Conservation (phyloP, 2,797 vertebrate genomes). For the Denticeps clupeoides region DNA sequence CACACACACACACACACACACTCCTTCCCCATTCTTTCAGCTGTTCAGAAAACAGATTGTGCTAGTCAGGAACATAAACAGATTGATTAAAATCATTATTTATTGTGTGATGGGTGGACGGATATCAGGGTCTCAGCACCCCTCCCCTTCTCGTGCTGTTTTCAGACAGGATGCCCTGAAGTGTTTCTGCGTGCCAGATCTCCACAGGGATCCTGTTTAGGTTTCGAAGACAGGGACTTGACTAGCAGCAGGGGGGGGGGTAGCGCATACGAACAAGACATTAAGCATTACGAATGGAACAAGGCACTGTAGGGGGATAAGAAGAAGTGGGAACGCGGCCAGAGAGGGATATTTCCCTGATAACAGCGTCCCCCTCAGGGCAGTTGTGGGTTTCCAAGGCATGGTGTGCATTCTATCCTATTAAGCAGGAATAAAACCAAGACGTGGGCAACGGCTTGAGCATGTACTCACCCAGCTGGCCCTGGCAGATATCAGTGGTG, state of each 20-base stretch:
- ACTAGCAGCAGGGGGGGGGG: slow-evolving; percentile 20
- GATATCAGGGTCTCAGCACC: too few relatives aligned
- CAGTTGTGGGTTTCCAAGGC: too few relatives aligned
- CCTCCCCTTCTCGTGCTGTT: too few relatives aligned
- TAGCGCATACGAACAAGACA: slow-evolving; percentile 20
- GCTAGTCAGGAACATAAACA: too few relatives aligned
- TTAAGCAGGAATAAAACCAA: slow-evolving; percentile 17
- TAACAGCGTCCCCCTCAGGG: slow-evolving; percentile 17
- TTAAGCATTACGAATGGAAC: slow-evolving; percentile 28
- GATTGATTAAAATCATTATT: too few relatives aligned
- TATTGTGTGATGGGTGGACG: too few relatives aligned
- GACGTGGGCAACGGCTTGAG: slow-evolving; percentile 6
- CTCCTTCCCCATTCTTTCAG: neutral
- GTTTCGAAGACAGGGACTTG: slow-evolving; percentile 16
- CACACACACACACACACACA: neutral
- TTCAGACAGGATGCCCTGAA: slow-evolving; percentile 26
- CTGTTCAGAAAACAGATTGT: too few relatives aligned
- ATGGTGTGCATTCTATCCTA: slow-evolving; percentile 28
- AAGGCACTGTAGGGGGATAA: slow-evolving; percentile 18
- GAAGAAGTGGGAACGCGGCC: slow-evolving; percentile 16
- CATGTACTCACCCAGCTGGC: slow-evolving; percentile 62
- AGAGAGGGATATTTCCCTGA: slow-evolving; percentile 27
- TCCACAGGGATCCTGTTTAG: slow-evolving; percentile 21
- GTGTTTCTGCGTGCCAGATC: slow-evolving; percentile 21
- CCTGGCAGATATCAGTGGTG: slow-evolving; percentile 70